These are phyloP conservation scores for Cromileptes altivelis DNA, from an alignment of 2,113 vertebrate species.

Conservation along the genomic window DNA sequence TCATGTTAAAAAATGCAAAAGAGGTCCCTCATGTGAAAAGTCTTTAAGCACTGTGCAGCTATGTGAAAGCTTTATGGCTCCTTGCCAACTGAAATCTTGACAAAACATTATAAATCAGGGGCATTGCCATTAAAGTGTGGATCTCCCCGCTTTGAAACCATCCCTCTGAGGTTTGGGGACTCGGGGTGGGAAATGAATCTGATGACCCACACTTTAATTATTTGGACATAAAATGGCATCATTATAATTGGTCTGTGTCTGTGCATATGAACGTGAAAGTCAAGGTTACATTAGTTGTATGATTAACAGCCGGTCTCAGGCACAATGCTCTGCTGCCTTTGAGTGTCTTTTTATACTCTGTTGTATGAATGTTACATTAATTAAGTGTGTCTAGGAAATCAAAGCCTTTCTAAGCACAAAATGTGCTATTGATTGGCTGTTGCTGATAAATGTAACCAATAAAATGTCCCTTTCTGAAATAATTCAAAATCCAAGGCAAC, in stretches of 20 bases:
- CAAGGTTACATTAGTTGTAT: conserved; percentile 41
- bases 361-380: not conserved
- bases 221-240: conserved; percentile 65
- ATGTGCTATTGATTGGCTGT: not conserved
- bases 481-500: not conserved
- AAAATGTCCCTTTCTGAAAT: not conserved
- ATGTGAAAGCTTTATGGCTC: conserved; percentile 54
- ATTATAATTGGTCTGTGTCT: conserved; percentile 47
- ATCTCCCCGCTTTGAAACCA: conserved; percentile 34
- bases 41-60: conserved; percentile 21
- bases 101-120: conserved; percentile 69
- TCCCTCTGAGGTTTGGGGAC: conserved; percentile 46
- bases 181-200: conserved; percentile 60
- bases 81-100: conserved; percentile 58
- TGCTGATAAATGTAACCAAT: conserved; percentile 2
- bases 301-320: conserved; percentile 35
- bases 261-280: conserved; percentile 22
- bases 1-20: conserved; percentile 19
- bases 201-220: conserved; percentile 67
- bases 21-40: conserved; percentile 21
- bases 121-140: conserved; percentile 55
- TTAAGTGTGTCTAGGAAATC: not conserved
- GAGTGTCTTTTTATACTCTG: not conserved
- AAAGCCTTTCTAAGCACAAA: not conserved
- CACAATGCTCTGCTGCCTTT: not conserved